Base-by-base conservation (phyloP, 2,888 invertebrate genomes). In the Sabatieria punctata region DNA sequence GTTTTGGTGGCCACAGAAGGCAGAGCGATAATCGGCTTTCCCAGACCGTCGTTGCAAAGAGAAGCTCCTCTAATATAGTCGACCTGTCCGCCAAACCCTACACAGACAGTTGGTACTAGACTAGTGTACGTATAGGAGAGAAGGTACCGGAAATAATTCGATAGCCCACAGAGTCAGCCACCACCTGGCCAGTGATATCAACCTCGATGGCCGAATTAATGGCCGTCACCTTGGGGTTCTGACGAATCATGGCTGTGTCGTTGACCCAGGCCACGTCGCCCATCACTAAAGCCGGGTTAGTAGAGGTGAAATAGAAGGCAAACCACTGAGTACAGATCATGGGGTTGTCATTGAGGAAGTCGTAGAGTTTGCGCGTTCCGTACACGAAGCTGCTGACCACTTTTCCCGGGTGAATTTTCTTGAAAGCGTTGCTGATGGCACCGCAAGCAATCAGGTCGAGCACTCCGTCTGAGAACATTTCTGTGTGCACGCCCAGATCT, bases 141-240 rank as follows among this genome's bases (percentile, higher is more conserved):
- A n/a, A n/a, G n/a, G n/a, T 57, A 68, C 76, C 77, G 36, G 77
- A 77, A 60, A 74, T 77, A 69, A 76, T 74, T 48, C 69, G 66
- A 50, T 76, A 67, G 65, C 89, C 89, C 57, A 91, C 89, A 25
- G 89, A 89, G 65, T 91, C 89, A 0, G 88, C 77, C 54, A 79
- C 78, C 19, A 89, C 78, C 68, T 91, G 89, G 0, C 91, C 91
- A 0, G 88, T 86, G 41, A 91, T 68, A 66, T 91, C 91, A 2
- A 80, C 80, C 69, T 91, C 89, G 57, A 91, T 82, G 66, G 85
- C 85, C 0, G 88, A 88, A 71, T 91, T 91, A 60, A 91, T 88
- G 48, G 89, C 88, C 0, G 88, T 88, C 80, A 89, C 88, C 55
- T 74, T 76, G n/a, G n/a, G n/a, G n/a, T n/a, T n/a, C n/a, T n/a